Conservation (phyloP, 2,797 vertebrate species). For the Pseudochirops corinnae region DNA sequence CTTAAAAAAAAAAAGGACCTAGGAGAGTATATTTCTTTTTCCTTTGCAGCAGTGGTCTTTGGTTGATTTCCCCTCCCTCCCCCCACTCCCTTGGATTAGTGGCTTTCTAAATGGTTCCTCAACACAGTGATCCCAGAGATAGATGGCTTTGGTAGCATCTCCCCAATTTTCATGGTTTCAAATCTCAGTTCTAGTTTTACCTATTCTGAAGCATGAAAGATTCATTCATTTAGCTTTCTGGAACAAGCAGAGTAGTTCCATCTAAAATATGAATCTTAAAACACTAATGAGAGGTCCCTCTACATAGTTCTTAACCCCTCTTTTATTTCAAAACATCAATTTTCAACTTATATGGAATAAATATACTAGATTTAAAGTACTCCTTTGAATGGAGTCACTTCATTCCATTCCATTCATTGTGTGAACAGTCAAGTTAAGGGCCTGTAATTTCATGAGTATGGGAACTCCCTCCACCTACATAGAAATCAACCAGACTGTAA, state of each 20-base stretch:
- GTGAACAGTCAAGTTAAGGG: background rate
- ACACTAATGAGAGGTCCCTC: background rate
- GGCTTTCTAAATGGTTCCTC: background rate
- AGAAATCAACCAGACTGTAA: background rate
- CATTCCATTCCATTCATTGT: background rate
- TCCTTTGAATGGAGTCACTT: background rate
- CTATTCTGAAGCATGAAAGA: background rate
- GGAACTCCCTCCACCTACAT: background rate
- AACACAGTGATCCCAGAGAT: background rate
- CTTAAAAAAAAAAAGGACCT: background rate
- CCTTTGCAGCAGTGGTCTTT: background rate
- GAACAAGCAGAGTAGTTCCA: background rate
- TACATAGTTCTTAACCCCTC: background rate
- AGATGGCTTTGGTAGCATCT: background rate
- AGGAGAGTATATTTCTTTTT: background rate
- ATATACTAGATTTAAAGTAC: background rate
- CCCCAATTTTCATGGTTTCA: background rate
- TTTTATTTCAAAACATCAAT: background rate
- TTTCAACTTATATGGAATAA: background rate
- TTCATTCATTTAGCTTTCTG: background rate
- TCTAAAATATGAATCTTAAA: background rate
- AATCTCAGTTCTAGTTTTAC: background rate
- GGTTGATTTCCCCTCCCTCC: background rate
- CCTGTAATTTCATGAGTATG: background rate
- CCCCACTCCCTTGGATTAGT: background rate